Evolutionary conservation across 1,140 invertebrate genomes (phyloP), one percentile per base, ranked within the genome.

Genomic region (Pteromalus puparum): DNA sequence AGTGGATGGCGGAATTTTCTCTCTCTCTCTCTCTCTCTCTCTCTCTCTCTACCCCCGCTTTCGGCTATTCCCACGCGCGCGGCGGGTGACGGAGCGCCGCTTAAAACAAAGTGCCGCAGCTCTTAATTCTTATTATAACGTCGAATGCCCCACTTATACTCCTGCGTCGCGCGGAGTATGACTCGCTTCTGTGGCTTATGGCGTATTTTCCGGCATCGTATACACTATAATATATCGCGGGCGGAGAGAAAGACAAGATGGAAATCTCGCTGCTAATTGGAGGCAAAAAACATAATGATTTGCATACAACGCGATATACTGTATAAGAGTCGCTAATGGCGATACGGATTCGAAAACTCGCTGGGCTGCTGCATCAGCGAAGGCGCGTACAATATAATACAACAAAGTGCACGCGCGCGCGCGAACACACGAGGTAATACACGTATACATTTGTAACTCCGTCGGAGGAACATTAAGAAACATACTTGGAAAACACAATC

Each of bases 401-500:
- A 30, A 74, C 12, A 38, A 82, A 67, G 46, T 48, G n/a, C 24
- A 5, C 30, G 30, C 30, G 30, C 30, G 30, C 30, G 18, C 6
- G 30, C 61, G 15, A 74, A 53, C 48, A 24, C 21, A 75, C 48
- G 10, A 46, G 70, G n/a, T n/a, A n/a, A n/a, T 70, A 53, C 9
- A 10, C 9, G 9, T 53, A 61, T 53, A 61, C 28, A 81, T 61
- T 61, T 65, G 48, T 75, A 42, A 75, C 81, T 38, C 61, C n/a
- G 21, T 0, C 68, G 26, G 53, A 26, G 34, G 34, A 46, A 42
- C 74, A 68, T 76, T 82, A 82, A 82, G 73, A 82, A 82, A 83
- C 42, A 72, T 53, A 83, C 82, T 78, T 77, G 61, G 65, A 78
- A 83, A 83, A 53, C 48, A 78, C 42, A 83, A 78, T 83, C 82